Evolutionary conservation across 2,888 invertebrate genomes (phyloP).

Genomic region (Yponomeuta evonymella): DNA sequence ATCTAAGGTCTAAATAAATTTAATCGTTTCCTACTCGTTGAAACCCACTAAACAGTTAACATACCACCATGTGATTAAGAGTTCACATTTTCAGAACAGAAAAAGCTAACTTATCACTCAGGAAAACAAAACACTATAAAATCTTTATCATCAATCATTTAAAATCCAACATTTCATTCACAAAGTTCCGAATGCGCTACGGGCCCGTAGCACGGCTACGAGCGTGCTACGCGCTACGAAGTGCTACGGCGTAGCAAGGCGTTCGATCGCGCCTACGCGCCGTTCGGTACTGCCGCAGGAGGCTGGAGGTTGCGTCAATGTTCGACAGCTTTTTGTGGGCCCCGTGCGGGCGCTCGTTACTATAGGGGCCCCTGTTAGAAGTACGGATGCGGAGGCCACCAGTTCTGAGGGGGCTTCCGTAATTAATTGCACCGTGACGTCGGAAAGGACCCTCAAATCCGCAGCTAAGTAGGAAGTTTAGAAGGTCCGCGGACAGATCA

Average conservation of each 20-base stretch:
- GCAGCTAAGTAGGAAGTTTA: background rate
- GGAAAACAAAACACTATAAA: background rate
- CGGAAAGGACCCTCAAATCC: slow-evolving; percentile 1
- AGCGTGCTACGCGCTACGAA: background rate
- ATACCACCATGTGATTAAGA: background rate
- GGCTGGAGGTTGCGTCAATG: background rate
- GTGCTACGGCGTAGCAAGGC: background rate
- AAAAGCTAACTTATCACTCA: background rate
- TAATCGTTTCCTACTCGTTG: too few relatives aligned
- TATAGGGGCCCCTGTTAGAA: too few relatives aligned
- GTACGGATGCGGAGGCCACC: background rate
- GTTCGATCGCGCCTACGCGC: background rate
- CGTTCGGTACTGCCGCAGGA: background rate
- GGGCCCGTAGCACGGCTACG: background rate
- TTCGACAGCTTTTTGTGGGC: background rate
- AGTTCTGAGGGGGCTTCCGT: background rate
- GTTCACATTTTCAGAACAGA: background rate
- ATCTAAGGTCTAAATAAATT: too few relatives aligned
- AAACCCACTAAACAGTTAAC: background rate
- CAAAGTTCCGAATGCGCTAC: background rate
- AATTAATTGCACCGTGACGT: background rate
- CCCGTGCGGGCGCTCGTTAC: too few relatives aligned
- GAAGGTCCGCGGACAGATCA: background rate
- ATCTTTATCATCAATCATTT: too few relatives aligned
- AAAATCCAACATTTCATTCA: background rate